Conservation (phyloP, 2,888 invertebrate genomes). For the Agonopterix subpropinquella region DNA sequence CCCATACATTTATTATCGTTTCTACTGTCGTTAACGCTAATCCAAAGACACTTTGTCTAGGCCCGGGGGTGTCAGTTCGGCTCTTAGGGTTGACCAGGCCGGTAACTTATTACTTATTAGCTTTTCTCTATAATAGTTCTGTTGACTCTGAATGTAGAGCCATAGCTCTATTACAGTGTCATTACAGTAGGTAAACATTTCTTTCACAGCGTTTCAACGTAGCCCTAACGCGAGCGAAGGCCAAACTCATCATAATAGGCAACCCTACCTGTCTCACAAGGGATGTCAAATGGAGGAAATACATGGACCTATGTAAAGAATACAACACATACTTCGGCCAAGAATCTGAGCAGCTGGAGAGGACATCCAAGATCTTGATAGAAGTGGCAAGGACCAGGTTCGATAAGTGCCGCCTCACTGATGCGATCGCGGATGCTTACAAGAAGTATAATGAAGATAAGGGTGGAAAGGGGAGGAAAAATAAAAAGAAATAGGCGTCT, state of each 20-base stretch:
- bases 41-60: no score
- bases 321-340: conserved; percentile 45
- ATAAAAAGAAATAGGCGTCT: no score
- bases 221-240: conserved; percentile 80
- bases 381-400: conserved; percentile 36
- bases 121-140: no score
- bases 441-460: no score
- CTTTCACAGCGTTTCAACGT: conserved; percentile 82
- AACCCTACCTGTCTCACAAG: conserved; percentile 59
- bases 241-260: conserved; percentile 78
- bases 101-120: no score
- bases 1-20: no score
- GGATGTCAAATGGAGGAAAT: conserved; percentile 47
- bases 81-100: no score
- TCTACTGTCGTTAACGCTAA: no score
- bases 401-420: conserved; percentile 28
- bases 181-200: background rate
- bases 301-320: conserved; percentile 48
- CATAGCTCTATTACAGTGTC: background rate
- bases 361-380: conserved; percentile 24
- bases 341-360: conserved; percentile 34
- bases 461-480: no score
- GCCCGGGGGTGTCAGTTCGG: no score
- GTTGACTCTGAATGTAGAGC: background rate
- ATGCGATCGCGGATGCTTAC: conserved; percentile 2